Base-by-base conservation (phyloP, 2,888 invertebrate genomes). In the Eupsilia transversa region DNA sequence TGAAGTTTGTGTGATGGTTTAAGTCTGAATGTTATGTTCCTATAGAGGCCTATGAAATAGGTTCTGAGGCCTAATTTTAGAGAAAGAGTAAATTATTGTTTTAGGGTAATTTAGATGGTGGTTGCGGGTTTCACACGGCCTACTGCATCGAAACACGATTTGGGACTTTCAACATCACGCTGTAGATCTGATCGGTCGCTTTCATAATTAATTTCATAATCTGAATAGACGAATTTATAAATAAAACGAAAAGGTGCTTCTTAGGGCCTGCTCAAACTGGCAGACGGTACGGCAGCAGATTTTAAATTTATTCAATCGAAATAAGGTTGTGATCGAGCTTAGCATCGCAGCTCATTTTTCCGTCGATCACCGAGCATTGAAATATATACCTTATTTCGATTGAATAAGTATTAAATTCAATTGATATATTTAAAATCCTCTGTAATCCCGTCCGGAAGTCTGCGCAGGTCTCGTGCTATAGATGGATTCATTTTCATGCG, bases 21-120 rank as follows among this genome's bases (percentile, higher is more conserved):
- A 74, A 80, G 84, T 86, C 82, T 80, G 79, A 74, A 77, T 80
- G 87, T 86, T 88, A 84, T 80, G 87, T 87, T 86, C 88, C 87
- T 88, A 87, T 77, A 79, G 69, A 70, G 88, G 88, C 88, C 87
- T 88, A 86, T 80, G 41, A 72, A 76, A 82, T 81, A 77, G 83
- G 84, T 82, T 73, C 56, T 1, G 59, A 60, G 81, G 87, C 83
- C 88, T 84, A 77, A 72, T 79, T 56, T 73, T 79, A 70, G 65
- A 79, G 59, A 78, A 63, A 72, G 61, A 68, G 71, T 82, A 77
- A 85, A 72, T 77, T 85, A 77, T 80, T 87, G 70, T 76, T 85
- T 85, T 85, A 79, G 77, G 30, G 59, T 85, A 75, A 66, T 75
- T 72, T 61, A 61, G 49, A 64, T 27, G 65, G 64, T 59, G 67